Evolutionary conservation across 2,797 vertebrate species (phyloP), one percentile per base, ranked within the genome.

Genomic region (Gambelia wislizenii): DNA sequence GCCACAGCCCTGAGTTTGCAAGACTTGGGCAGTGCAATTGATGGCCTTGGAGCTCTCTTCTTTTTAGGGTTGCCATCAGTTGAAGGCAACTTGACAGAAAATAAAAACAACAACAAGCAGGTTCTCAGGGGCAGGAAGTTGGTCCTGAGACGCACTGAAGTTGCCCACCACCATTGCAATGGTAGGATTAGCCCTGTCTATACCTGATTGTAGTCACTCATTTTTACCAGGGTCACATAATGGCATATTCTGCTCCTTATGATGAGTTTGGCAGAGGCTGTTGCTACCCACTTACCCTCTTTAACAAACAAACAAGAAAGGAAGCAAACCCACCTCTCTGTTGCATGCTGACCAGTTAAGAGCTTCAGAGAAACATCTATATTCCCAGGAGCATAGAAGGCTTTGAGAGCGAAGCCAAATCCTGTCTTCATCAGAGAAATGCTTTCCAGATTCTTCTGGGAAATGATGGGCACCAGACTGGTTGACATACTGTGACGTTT

Each of bases 401-500:
- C 95, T 93, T 94, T 96, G 69, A 96, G 91, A 0, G 92, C 90
- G 49, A 96, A 95, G 75, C 95, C 91, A 49, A 89, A 92, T 44
- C 87, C 30, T 44, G 86, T 91, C 47, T 69, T 94, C 64, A 1
- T 83, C 91, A 96, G 59, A 25, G 84, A 85, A 83, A 96, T 90
- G 69, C 87, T 94, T 52, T 95, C 93, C 91, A 96, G 79, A 88
- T 96, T 93, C 75, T 94, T 89, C 42, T 92, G 94, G 10, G 72
- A 56, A 87, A 96, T 78, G 85, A 91, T 47, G 80, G 95, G 92
- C 39, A 96, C 33, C 12, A 30, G 44, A 30, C 75, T 85, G 44
- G 91, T 47, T 47, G 75, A 93, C 95, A 96, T 96, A 91, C 85
- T 83, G 22, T 54, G 82, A 54, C 30, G 39, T 64, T 89, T 84